phyloP scores from a whole-genome alignment of 2,797 vertebrate species.

The Cossypha caffra region DNA sequence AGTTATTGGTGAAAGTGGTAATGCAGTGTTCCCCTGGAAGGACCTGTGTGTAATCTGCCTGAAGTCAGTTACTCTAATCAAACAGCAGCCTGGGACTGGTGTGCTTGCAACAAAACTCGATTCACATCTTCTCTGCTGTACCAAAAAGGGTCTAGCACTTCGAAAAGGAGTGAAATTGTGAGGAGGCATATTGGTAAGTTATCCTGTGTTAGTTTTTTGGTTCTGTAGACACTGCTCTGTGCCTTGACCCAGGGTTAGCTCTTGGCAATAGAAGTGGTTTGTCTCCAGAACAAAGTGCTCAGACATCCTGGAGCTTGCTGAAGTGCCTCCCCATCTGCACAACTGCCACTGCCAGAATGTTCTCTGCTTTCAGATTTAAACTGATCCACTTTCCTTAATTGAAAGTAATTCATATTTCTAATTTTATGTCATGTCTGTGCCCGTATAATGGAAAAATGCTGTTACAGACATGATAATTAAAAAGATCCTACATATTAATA shows the following conservation, averaged over 20 bases:
- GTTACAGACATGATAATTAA: not conserved
- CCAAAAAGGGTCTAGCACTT: not conserved
- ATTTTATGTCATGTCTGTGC: not conserved
- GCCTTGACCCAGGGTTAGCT: not conserved
- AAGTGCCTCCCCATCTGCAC: not conserved
- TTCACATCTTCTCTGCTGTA: not conserved
- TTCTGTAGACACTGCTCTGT: not conserved
- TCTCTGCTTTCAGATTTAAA: not conserved
- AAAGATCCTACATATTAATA: not conserved
- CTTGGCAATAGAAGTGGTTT: not conserved
- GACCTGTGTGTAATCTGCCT: not conserved
- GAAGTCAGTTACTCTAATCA: not conserved
- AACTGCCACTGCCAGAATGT: not conserved
- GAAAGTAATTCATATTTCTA: constrained; percentile 14
- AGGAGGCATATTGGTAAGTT: not conserved
- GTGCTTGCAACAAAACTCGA: constrained; percentile 15
- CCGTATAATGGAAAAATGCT: not conserved
- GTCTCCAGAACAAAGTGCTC: not conserved
- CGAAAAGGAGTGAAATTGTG: not conserved
- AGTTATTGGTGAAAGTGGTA: not conserved
- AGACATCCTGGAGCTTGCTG: not conserved
- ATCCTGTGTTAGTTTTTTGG: not conserved
- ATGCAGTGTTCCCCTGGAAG: not conserved
- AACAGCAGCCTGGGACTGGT: not conserved
- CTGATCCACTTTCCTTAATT: not conserved